A percentile compares a stretch with the other conserved stretches of the same genome.
phyloP scores from a whole-genome alignment of 2,113 vertebrate species.

The Engystomops pustulosus region DNA sequence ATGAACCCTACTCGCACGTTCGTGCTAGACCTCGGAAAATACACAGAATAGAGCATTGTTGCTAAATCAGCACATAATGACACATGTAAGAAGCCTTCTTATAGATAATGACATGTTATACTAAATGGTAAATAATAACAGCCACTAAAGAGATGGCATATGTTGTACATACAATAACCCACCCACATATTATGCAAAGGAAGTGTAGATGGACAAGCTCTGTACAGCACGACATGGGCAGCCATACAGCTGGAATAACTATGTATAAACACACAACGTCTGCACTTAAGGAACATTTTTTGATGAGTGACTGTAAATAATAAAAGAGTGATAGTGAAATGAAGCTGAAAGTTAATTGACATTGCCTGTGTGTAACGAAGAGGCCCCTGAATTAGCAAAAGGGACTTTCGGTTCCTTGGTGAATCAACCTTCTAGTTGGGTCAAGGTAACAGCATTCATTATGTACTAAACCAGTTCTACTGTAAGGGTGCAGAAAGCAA shows the following conservation, averaged over 20 bases:
- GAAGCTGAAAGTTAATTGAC: background rate
- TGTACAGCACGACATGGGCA: background rate
- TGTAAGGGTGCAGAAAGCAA: background rate
- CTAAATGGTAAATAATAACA: background rate
- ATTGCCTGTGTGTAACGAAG: background rate
- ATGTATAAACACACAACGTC: background rate
- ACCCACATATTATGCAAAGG: conserved; percentile 13
- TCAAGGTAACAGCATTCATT: background rate
- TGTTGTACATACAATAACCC: background rate
- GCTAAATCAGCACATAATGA: no score
- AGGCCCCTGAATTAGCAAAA: background rate
- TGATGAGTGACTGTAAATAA: conserved; percentile 19
- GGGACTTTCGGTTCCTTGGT: background rate
- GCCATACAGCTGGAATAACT: background rate
- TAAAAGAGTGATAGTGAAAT: conserved; percentile 1
- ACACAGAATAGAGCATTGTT: no score
- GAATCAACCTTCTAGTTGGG: background rate
- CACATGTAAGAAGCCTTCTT: background rate
- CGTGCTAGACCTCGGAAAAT: no score
- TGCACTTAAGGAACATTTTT: background rate
- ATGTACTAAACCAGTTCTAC: background rate
- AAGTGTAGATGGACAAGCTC: conserved; percentile 6
- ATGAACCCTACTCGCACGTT: no score
- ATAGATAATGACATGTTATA: background rate
- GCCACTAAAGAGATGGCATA: background rate